Conservation (phyloP, 1,140 invertebrate genomes). For the Atta cephalotes region DNA sequence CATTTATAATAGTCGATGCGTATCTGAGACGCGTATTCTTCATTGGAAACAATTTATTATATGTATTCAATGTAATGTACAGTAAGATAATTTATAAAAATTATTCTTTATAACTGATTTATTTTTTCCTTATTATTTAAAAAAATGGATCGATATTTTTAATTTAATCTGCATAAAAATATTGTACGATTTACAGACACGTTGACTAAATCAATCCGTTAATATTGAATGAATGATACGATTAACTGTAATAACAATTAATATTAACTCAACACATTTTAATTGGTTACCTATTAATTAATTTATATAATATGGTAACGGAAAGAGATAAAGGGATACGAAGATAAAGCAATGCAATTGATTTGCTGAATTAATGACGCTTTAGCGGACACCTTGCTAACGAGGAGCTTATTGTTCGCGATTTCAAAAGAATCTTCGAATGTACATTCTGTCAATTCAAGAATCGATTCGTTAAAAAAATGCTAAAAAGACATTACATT, state of each 20-base stretch:
- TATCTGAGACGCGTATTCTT: background rate
- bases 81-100: background rate
- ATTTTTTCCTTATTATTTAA: background rate
- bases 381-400: constrained; percentile 37
- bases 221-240: constrained; percentile 3
- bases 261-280: constrained; percentile 14
- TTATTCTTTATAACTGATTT: background rate
- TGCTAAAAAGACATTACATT: background rate
- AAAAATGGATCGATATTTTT: background rate
- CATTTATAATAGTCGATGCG: background rate
- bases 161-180: background rate
- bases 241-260: constrained; percentile 6
- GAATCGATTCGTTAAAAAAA: constrained; percentile 14
- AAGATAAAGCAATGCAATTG: constrained; percentile 16
- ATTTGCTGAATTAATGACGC: constrained; percentile 43
- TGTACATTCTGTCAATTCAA: constrained; percentile 3
- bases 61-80: background rate
- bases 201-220: background rate
- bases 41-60: background rate
- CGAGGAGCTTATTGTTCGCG: constrained; percentile 35
- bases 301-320: background rate
- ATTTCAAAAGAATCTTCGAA: constrained; percentile 42
- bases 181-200: background rate
- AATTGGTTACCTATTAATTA: constrained; percentile 30
- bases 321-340: background rate